A percentile compares a stretch with the other conserved stretches of the same genome.
These are phyloP conservation scores for Sphenodon punctatus DNA, from an alignment of 2,797 vertebrate genomes.

Conservation along the genomic window DNA sequence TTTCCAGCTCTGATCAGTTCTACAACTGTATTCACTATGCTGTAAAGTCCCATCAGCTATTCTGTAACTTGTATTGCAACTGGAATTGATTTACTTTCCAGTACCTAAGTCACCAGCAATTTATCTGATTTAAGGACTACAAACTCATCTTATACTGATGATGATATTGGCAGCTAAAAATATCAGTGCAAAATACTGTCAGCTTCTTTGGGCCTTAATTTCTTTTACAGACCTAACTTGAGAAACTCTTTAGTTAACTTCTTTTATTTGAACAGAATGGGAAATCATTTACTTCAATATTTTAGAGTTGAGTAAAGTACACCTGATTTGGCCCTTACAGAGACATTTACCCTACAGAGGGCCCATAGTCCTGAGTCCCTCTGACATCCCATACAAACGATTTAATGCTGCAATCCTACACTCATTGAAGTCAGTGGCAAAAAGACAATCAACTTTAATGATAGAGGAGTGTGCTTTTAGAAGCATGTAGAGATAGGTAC, in stretches of 20 bases:
- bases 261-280: background rate
- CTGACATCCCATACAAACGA: background rate
- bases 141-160: background rate
- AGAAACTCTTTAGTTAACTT: background rate
- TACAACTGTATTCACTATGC: background rate
- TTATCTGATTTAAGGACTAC: background rate
- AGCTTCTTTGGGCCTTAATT: background rate
- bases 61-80: background rate
- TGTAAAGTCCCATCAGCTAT: rapidly evolving
- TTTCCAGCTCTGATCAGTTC: background rate
- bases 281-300: background rate
- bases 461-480: no score
- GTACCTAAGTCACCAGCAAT: background rate
- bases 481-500: no score
- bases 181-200: background rate
- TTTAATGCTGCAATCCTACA: no score
- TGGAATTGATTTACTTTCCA: rapidly evolving
- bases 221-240: background rate
- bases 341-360: no score
- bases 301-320: no score
- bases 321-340: no score
- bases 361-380: background rate
- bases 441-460: no score
- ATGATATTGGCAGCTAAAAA: background rate
- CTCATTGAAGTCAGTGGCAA: no score